These are phyloP conservation scores for Pseudorectes ferrugineus DNA, from an alignment of 2,113 vertebrate species.

Conservation along the genomic window DNA sequence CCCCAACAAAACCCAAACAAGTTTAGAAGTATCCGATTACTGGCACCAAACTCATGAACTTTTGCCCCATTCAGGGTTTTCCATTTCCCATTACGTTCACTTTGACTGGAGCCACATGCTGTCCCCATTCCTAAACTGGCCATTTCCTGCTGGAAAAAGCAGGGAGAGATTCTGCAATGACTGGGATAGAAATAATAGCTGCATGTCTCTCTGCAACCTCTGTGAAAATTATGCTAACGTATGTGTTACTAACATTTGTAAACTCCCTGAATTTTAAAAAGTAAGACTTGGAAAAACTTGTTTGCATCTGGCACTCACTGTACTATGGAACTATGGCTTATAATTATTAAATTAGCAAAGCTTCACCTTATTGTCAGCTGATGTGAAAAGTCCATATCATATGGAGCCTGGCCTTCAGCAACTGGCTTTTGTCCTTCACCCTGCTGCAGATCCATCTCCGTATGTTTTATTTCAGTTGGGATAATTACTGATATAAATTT, in stretches of 20 bases:
- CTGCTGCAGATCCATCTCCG: neutral
- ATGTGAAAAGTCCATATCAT: neutral
- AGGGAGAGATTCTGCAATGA: neutral
- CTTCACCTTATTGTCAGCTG: neutral
- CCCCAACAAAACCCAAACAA: neutral
- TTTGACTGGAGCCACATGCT: constrained; percentile 29
- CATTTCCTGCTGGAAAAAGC: constrained; percentile 3
- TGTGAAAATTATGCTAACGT: neutral
- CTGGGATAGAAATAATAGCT: neutral
- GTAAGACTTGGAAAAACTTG: neutral
- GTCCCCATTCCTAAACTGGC: neutral
- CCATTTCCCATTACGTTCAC: neutral
- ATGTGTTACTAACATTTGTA: neutral
- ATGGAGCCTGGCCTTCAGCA: neutral
- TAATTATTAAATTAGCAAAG: neutral
- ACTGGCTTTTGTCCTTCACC: neutral
- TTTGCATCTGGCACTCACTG: neutral
- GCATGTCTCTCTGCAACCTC: neutral
- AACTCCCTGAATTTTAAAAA: neutral
- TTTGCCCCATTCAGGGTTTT: constrained; percentile 12
- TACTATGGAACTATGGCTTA: neutral
- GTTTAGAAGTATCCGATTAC: neutral
- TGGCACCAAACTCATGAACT: constrained; percentile 30
- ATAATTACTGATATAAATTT: neutral
- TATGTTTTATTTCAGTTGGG: neutral